Evolutionary conservation across 2,113 vertebrate genomes (phyloP), one percentile per base, ranked within the genome.

Genomic region (Festucalex cinctus): DNA sequence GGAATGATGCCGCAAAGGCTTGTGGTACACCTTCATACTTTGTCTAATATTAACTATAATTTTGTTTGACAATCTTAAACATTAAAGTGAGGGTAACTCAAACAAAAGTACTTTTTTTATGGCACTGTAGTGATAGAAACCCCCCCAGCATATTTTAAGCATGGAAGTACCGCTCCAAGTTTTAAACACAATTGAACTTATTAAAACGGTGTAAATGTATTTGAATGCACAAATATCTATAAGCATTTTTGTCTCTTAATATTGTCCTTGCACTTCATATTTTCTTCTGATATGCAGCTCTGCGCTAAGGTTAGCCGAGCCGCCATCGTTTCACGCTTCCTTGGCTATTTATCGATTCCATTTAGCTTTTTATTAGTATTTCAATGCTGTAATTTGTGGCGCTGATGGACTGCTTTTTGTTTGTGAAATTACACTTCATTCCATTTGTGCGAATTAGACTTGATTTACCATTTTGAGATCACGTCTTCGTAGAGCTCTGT

Each of bases 301-400:
- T 5, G 39, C 24, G 26, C 26, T 63, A 60, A 64, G 48, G 62
- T 43, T 35, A 20, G 32, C 13, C 17, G 46, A 70, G 14, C 37
- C 24, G 36, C 51, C 16, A 16, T 24, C 14, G 28, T 73, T 75
- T 63, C 10, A 65, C 54, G 63, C 36, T 28, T 69, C 68, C 36
- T 26, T 63, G 62, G 32, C 41, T 57, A 6, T 71, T 70, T 73
- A 74, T 74, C 68, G 28, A 71, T 69, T 80, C 43, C 49, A 32
- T 67, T 66, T 68, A 14, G 14, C 17, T 19, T n/a, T 48, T 5
- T 6, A 0, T 17, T 0, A 32, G 26, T 17, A 17, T 17, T 17
- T 57, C 54, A 28, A 19, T 13, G 26, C 28, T 19, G 54, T 57
- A 32, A 57, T 32, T 57, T 46, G 9, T 68, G 28, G 62, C 54